phyloP scores from a whole-genome alignment of 2,113 vertebrate species.

The Nesogale talazaci region DNA sequence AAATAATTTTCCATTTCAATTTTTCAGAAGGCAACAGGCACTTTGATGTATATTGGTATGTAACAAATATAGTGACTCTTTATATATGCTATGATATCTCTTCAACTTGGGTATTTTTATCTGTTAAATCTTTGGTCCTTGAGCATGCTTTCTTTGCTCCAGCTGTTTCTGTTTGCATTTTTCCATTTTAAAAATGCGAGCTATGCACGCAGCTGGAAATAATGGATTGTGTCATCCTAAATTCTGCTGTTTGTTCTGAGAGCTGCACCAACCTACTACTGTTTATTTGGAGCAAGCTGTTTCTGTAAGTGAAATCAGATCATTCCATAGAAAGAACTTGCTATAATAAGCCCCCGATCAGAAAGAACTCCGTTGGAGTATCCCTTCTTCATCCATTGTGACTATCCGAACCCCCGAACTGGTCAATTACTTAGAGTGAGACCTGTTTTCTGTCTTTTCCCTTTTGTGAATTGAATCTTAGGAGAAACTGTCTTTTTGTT shows the following conservation, averaged over 20 bases:
- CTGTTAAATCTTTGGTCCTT: slow-evolving; percentile 96
- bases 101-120: slow-evolving; percentile 89
- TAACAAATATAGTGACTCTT: slow-evolving; percentile 93
- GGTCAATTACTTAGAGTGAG: slow-evolving; percentile 39
- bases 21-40: slow-evolving; percentile 94
- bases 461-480: slow-evolving; percentile 81
- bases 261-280: slow-evolving; percentile 83
- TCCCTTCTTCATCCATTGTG: not conserved
- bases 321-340: slow-evolving; percentile 80
- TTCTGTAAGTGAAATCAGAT: slow-evolving; percentile 79
- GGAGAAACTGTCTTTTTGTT: slow-evolving; percentile 78
- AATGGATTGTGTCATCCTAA: slow-evolving; percentile 81
- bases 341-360: slow-evolving; percentile 80
- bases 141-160: slow-evolving; percentile 88
- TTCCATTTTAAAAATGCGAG: slow-evolving; percentile 86
- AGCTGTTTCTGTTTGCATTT: slow-evolving; percentile 84
- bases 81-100: slow-evolving; percentile 83
- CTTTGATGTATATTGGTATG: slow-evolving; percentile 93
- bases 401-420: slow-evolving; percentile 55
- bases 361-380: slow-evolving; percentile 73
- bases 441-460: slow-evolving; percentile 80
- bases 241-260: slow-evolving; percentile 75
- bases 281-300: slow-evolving; percentile 83
- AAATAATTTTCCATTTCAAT: slow-evolving; percentile 87
- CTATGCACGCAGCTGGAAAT: slow-evolving; percentile 86